A percentile compares a stretch with the other conserved stretches of the same genome.
These are phyloP conservation scores for Callocephalon fimbriatum DNA, from an alignment of 2,113 vertebrate species.

Conservation along the genomic window DNA sequence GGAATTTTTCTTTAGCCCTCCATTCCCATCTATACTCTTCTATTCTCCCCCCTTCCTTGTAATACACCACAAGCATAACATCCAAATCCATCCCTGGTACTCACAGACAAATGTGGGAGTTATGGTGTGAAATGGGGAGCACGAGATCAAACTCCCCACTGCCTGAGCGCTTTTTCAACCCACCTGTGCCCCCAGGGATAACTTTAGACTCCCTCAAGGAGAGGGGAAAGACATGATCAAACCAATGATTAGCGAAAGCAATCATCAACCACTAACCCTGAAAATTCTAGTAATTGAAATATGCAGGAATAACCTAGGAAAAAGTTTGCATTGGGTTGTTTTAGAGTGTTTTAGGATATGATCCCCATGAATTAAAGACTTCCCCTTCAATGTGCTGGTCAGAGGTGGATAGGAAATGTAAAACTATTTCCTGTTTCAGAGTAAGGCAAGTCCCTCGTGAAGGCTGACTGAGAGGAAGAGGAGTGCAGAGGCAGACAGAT, in stretches of 20 bases:
- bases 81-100: not conserved
- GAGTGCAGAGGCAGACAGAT: not conserved
- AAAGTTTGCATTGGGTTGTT: not conserved
- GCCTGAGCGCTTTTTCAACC: not conserved
- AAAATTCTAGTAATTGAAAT: not conserved
- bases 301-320: not conserved
- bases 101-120: not conserved
- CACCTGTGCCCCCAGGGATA: not conserved
- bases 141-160: not conserved
- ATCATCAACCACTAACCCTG: not conserved
- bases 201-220: not conserved
- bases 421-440: not conserved
- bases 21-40: not conserved
- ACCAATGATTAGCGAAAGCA: not conserved
- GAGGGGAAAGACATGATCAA: not conserved
- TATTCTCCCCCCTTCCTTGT: not conserved
- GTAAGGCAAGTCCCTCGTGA: not conserved
- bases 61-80: not conserved
- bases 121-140: not conserved
- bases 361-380: not conserved
- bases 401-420: not conserved
- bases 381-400: not conserved
- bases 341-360: not conserved
- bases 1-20: not conserved
- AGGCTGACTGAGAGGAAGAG: not conserved